phyloP scores from a whole-genome alignment of 2,113 vertebrate species.

The Phyllostomus discolor region DNA sequence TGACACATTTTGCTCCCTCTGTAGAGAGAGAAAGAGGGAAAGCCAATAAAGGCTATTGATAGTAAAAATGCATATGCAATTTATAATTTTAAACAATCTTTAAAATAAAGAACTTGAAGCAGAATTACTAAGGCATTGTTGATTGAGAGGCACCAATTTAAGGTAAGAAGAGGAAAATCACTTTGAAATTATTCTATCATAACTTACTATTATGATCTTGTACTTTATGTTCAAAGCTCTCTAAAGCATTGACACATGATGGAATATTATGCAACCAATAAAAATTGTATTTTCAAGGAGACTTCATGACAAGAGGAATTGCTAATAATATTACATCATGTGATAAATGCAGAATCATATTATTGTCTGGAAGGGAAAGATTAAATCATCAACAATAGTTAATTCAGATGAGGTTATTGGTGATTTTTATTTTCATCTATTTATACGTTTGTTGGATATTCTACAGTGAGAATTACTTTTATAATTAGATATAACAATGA shows the following conservation, averaged over 20 bases:
- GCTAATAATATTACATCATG: not conserved
- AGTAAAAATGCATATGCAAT: constrained; percentile 37
- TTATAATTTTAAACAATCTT: constrained; percentile 17
- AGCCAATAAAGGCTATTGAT: not conserved
- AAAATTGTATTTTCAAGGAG: not conserved
- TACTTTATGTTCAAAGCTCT: not conserved
- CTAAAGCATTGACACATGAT: not conserved
- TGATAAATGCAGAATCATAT: not conserved
- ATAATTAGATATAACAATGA: not conserved
- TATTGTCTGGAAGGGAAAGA: not conserved
- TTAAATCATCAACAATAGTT: not conserved
- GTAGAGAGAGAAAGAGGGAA: not conserved
- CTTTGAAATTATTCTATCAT: not conserved
- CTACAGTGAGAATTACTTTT: constrained; percentile 17
- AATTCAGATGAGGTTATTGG: not conserved
- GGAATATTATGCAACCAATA: constrained; percentile 6
- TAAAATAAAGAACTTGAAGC: constrained; percentile 22
- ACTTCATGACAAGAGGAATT: not conserved
- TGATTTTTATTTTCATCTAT: constrained; percentile 30
- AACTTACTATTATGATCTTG: not conserved
- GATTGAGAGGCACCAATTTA: not conserved
- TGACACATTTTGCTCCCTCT: constrained; percentile 54
- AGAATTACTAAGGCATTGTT: not conserved
- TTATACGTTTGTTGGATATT: not conserved
- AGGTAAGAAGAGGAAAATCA: not conserved